These are phyloP conservation scores for Spinus pinus DNA, from an alignment of 2,797 vertebrate genomes.

Conservation along the genomic window DNA sequence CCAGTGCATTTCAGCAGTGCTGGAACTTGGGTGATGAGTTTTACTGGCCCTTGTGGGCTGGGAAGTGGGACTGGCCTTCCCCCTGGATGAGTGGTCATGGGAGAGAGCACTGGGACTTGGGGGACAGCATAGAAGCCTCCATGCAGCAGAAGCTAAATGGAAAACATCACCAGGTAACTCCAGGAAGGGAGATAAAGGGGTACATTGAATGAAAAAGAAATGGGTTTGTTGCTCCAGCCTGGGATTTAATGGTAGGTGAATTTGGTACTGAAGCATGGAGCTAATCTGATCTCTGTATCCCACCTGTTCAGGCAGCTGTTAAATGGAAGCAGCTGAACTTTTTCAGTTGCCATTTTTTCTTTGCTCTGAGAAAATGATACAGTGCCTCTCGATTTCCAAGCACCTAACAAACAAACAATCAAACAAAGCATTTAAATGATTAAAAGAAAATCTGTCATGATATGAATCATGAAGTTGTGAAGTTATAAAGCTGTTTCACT, in stretches of 20 bases:
- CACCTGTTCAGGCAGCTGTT: constrained; percentile 64
- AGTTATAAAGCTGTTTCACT: not conserved
- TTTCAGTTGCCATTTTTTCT: constrained; percentile 24
- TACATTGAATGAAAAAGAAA: not conserved
- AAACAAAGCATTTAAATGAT: not conserved
- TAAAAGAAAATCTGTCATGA: not conserved
- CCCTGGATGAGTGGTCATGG: not conserved
- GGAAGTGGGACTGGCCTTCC: constrained; percentile 2
- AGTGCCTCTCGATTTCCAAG: not conserved
- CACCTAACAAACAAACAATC: not conserved
- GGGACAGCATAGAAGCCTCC: constrained; percentile 10
- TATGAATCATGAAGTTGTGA: not conserved
- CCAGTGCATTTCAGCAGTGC: not conserved
- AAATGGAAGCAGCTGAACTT: constrained; percentile 39
- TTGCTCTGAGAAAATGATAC: not conserved
- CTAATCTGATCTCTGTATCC: not conserved
- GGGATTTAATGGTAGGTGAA: constrained; percentile 31
- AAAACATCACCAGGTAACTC: constrained; percentile 33
- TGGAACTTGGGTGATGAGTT: constrained; percentile 2
- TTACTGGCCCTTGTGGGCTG: not conserved
- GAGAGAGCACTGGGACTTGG: not conserved
- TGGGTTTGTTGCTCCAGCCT: not conserved
- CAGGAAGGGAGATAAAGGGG: not conserved
- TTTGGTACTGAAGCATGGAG: not conserved
- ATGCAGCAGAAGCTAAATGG: not conserved